Evolutionary conservation across 2,888 invertebrate species (phyloP).

Genomic region (Trissonchulus latispiculum): DNA sequence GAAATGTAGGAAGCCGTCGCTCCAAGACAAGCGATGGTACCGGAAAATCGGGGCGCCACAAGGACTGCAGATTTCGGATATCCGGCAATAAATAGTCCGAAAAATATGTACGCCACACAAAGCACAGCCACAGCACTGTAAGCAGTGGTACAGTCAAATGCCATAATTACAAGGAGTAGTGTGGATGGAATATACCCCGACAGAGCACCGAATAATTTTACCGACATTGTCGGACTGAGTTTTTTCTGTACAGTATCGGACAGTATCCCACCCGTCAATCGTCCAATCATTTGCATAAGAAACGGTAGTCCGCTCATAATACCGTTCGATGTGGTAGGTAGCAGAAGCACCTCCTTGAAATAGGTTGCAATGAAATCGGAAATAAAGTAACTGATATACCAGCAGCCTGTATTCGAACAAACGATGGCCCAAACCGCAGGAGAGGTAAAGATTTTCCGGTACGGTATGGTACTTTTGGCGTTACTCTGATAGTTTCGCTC

Average conservation of each 20-base stretch:
- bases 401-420: background rate
- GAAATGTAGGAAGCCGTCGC: background rate
- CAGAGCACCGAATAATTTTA: background rate
- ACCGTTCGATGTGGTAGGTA: background rate
- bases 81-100: background rate
- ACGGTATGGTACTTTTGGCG: background rate
- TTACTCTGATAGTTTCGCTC: background rate
- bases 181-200: background rate
- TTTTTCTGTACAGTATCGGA: background rate
- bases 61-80: background rate
- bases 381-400: background rate
- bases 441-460: background rate
- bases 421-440: background rate
- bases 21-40: background rate
- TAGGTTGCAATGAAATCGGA: background rate
- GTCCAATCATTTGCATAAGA: background rate
- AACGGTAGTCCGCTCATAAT: background rate
- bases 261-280: background rate
- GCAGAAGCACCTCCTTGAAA: conserved; percentile 2
- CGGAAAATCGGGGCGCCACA: background rate
- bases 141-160: background rate
- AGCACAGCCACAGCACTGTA: background rate
- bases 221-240: background rate
- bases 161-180: background rate
- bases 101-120: background rate